Conservation (phyloP, 2,888 invertebrate genomes). For the Choristoneura rosaceana region DNA sequence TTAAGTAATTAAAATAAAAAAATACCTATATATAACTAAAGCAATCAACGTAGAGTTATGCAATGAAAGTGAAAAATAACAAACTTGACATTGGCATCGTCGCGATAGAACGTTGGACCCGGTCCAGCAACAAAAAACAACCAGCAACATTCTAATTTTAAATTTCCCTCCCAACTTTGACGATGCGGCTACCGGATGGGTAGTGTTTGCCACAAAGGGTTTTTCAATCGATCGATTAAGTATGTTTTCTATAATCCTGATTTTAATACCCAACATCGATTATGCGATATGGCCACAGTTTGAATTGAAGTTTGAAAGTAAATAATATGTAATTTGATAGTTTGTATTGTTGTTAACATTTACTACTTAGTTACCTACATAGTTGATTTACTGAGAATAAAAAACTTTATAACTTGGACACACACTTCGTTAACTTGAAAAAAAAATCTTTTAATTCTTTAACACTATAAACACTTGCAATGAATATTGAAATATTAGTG, state of each 20-base stretch:
- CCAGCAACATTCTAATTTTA: constrained; percentile 67
- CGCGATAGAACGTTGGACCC: constrained; percentile 62
- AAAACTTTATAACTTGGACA: not conserved
- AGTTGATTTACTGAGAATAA: not conserved
- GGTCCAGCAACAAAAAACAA: constrained; percentile 66
- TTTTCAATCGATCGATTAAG: constrained; percentile 55
- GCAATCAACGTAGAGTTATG: constrained; percentile 49
- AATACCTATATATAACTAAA: constrained; percentile 20
- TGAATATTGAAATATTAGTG: not conserved
- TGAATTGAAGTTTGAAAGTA: not conserved
- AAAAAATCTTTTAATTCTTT: not conserved
- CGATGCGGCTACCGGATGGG: constrained; percentile 12
- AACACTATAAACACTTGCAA: not conserved
- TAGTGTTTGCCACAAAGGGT: constrained; percentile 21
- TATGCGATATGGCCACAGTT: not conserved
- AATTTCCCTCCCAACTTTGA: constrained; percentile 49
- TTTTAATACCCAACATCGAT: not conserved
- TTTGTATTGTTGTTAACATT: not conserved
- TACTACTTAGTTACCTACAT: not conserved
- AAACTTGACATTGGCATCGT: constrained; percentile 73
- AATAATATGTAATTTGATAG: not conserved
- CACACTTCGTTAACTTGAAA: not conserved
- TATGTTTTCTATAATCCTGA: constrained; percentile 19
- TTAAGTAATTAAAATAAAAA: constrained; percentile 14
- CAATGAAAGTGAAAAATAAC: constrained; percentile 69